Evolutionary conservation across 2,888 invertebrate species (phyloP), one percentile per base, ranked within the genome.

Genomic region (Carpatolechia fugitivella): DNA sequence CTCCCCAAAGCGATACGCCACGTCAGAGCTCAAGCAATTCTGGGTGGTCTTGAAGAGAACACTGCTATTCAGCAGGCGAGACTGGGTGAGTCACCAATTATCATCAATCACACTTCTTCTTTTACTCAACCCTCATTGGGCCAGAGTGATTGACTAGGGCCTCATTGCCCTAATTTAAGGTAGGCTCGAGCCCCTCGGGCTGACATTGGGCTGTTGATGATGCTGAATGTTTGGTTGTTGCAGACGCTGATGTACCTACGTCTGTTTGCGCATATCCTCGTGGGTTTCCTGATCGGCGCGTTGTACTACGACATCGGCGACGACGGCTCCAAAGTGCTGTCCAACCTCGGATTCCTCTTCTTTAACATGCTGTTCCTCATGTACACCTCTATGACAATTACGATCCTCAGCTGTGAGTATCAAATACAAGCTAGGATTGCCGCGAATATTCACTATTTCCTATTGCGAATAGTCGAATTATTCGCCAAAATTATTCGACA

Each of bases 351-450:
- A 60, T 98, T 98, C 91, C 91, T 99, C 24, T 99, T 99, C 93
- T 99, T 99, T 93, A 98, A 98, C 82, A 97, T 99, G 96, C 92
- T 99, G 76, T 99, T 99, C 92, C 93, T 99, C 63, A 99, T 99
- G 97, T 99, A 99, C 91, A 98, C 98, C 0, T 98, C 99, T n/a
- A 97, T 99, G 95, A 99, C 99, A 80, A 98, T 99, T 71, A 99
- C 99, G 46, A 98, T 99, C 74, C 92, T 99, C 65, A 98, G 99
- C 73, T 99, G 97, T 97, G 90, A 94, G 96, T 93, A 69, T 61
- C 13, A 16, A 1, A 40, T 40, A 4, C 7, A 1, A 13, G 13
- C 18, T 20, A 3, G 35, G n/a, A 35, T 11, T 11, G n/a, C n/a
- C n/a, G n/a, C n/a, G n/a, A n/a, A n/a, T n/a, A n/a, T n/a, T n/a